These are phyloP conservation scores for Aphelenchoides avenae DNA, from an alignment of 1,140 invertebrate genomes.

Conservation along the genomic window DNA sequence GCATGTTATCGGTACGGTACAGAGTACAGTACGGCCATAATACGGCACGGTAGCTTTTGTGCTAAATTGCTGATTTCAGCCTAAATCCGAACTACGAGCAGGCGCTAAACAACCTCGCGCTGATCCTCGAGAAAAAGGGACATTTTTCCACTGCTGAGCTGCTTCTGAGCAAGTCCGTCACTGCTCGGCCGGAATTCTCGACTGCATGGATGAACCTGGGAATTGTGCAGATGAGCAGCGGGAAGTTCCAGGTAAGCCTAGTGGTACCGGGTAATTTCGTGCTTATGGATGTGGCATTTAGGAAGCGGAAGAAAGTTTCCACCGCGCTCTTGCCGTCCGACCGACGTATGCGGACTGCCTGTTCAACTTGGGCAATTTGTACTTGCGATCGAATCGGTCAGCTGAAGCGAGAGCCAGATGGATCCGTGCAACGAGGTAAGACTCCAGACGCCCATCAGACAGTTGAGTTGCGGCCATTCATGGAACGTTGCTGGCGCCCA, in stretches of 20 bases:
- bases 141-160: constrained; percentile 71
- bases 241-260: constrained; percentile 67
- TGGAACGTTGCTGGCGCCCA: too few species aligned
- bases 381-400: not conserved
- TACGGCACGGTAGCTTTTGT: too few species aligned
- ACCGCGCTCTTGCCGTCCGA: constrained; percentile 15
- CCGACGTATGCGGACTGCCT: constrained; percentile 15
- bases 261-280: not conserved
- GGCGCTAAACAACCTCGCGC: constrained; percentile 93
- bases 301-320: constrained; percentile 14
- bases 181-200: constrained; percentile 74
- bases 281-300: constrained; percentile 11
- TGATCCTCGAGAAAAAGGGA: constrained; percentile 77
- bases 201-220: constrained; percentile 97
- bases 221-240: constrained; percentile 75
- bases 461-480: too few species aligned
- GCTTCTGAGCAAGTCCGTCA: constrained; percentile 72
- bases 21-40: too few species aligned
- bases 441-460: too few species aligned
- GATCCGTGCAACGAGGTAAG: constrained; percentile 3
- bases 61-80: constrained; percentile 61
- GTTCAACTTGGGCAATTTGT: constrained; percentile 29
- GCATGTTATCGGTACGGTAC: too few species aligned
- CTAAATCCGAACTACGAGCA: constrained; percentile 86
- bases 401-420: constrained; percentile 3